phyloP scores from a whole-genome alignment of 2,888 invertebrate species.

The Brenthis hecate region DNA sequence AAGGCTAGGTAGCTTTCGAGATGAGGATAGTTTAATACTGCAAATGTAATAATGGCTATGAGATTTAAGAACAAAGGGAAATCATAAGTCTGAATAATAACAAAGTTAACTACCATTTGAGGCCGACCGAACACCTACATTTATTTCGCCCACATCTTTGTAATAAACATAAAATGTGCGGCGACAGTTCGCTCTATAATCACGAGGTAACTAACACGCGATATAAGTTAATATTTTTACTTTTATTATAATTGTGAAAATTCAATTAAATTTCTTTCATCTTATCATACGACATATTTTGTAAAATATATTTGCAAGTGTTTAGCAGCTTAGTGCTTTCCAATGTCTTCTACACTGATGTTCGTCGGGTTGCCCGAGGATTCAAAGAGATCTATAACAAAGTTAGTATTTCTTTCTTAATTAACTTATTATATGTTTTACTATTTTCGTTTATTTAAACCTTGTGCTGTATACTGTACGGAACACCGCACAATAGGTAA shows the following conservation, averaged over 20 bases:
- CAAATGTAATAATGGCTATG: constrained; percentile 15
- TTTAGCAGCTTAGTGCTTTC: background rate
- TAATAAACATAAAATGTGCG: constrained; percentile 58
- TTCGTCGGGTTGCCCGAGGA: constrained; percentile 82
- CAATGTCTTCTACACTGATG: constrained; percentile 85
- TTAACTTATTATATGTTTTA: background rate
- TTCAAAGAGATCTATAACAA: constrained; percentile 84
- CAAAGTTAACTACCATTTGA: constrained; percentile 41
- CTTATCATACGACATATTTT: too few species aligned
- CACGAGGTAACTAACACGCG: constrained; percentile 60
- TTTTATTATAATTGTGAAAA: constrained; percentile 28
- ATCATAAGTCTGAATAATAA: constrained; percentile 54
- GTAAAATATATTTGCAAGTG: constrained; percentile 5
- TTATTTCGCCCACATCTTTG: constrained; percentile 62
- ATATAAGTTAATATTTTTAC: constrained; percentile 35
- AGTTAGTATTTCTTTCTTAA: constrained; percentile 53
- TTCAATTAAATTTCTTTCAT: too few species aligned
- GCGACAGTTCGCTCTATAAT: constrained; percentile 59
- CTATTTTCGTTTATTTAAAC: background rate
- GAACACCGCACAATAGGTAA: too few species aligned
- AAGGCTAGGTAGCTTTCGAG: too few species aligned
- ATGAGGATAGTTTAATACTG: background rate
- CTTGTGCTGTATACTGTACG: too few species aligned
- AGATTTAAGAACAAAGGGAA: constrained; percentile 48
- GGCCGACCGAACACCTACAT: constrained; percentile 63